Conservation (phyloP, 2,888 invertebrate species). For the Megaustenia siamemsis region DNA sequence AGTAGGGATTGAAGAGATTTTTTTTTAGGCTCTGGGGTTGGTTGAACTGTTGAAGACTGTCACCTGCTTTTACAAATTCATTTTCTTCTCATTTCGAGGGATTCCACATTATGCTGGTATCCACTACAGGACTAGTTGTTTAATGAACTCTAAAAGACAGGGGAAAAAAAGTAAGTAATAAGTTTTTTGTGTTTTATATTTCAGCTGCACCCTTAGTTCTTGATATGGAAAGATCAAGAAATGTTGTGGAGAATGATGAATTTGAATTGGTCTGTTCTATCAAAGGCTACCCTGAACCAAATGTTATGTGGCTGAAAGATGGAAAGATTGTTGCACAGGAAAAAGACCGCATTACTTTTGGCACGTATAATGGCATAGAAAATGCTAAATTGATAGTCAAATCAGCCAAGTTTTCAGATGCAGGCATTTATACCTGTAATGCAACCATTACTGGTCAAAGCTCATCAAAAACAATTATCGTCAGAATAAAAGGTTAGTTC, state of each 20-base stretch:
- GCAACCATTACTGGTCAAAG: neutral
- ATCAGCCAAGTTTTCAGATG: neutral
- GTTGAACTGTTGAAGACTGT: too few relatives aligned
- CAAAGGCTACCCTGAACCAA: slow-evolving; percentile 31
- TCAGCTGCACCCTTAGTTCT: slow-evolving; percentile 36
- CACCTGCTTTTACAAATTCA: too few relatives aligned
- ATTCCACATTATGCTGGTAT: too few relatives aligned
- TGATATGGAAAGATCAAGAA: slow-evolving; percentile 28
- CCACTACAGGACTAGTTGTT: too few relatives aligned
- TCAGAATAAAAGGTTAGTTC: slow-evolving; percentile 44
- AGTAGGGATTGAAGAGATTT: too few relatives aligned
- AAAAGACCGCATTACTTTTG: neutral
- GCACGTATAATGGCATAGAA: neutral
- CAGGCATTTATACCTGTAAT: slow-evolving; percentile 10
- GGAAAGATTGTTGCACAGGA: neutral
- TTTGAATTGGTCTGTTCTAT: slow-evolving; percentile 24
- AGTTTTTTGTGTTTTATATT: too few relatives aligned
- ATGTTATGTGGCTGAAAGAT: slow-evolving; percentile 22
- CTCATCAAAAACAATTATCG: neutral
- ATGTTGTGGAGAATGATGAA: slow-evolving; percentile 6
- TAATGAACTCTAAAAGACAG: too few relatives aligned
- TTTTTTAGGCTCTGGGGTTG: too few relatives aligned
- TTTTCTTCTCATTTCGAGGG: too few relatives aligned
- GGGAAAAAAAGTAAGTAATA: too few relatives aligned
- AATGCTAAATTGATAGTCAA: slow-evolving; percentile 9